Evolutionary conservation across 2,888 invertebrate species (phyloP).

Genomic region (Operophtera brumata): DNA sequence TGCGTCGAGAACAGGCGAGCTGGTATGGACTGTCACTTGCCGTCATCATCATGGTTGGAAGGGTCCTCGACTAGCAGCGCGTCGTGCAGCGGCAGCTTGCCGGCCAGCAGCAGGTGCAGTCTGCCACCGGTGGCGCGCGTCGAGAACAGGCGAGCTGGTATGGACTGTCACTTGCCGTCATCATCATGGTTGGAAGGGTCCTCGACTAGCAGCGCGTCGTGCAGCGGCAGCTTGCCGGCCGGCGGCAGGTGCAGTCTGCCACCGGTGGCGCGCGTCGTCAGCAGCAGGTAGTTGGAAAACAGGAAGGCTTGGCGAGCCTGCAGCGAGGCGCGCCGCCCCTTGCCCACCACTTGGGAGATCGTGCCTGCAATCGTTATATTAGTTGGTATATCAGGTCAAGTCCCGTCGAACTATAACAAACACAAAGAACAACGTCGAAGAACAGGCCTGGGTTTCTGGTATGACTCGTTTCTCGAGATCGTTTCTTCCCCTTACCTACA

Average conservation of each 20-base stretch:
- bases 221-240: conserved; percentile 89
- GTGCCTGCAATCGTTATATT: conserved; percentile 77
- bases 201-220: conserved; percentile 92
- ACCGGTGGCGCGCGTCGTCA: conserved; percentile 90
- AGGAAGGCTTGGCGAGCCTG: conserved; percentile 90
- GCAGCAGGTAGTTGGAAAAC: conserved; percentile 93
- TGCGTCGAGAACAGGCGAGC: no score
- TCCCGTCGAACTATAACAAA: no score
- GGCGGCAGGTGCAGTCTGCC: conserved; percentile 94
- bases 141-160: no score
- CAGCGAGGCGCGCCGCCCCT: conserved; percentile 68
- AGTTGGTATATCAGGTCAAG: no score
- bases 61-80: conserved; percentile 94
- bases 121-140: conserved; percentile 91
- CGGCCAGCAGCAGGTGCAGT: conserved; percentile 91
- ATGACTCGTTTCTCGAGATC: no score
- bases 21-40: no score
- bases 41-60: conserved; percentile 84
- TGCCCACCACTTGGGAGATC: conserved; percentile 86
- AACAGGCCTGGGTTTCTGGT: no score
- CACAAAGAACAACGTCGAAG: not conserved
- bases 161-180: conserved; percentile 84
- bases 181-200: conserved; percentile 87
- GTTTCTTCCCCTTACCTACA: no score
- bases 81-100: conserved; percentile 90